Base-by-base conservation (phyloP, 2,888 invertebrate genomes). In the Drosophila kokeensis region DNA sequence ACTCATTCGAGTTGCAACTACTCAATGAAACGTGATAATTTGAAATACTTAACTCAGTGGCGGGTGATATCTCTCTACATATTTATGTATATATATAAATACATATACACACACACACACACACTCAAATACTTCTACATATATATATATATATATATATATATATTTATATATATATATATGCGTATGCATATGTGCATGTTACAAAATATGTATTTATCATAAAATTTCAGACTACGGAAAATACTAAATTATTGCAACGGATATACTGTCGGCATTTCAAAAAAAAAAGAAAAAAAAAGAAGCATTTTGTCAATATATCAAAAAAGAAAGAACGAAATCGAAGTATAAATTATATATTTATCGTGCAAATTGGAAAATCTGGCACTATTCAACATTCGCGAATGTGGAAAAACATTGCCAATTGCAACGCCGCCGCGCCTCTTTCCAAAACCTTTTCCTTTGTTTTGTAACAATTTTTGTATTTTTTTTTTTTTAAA, bases 1-100 rank as follows among this genome's bases (percentile, higher is more conserved):
- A 73, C 82, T 82, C 83, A 67, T 73, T 82, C 49, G 78, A 83
- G 89, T 68, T 72, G 64, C 32, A 64, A 70, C 54, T 53, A 79
- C 85, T 84, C 79, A 67, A 85, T 85, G 79, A 84, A 77, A 72
- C 90, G 84, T 89, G 88, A 85, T 89, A 89, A 77, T 77, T 73
- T 82, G 65, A 83, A 85, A 85, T 89, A 85, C 87, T 87, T 89
- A 87, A 89, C 88, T 85, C 84, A 85, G 84, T 85, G 84, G 84
- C 84, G 84, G 90, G 88, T 89, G 79, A 87, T 87, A 80, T 88
- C 86, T 81, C 73, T 78, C 60, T 58, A 71, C 54, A 69, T 79
- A 45, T 63, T 55, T 65, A 71, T 81, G 73, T 80, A 61, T 54
- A 66, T 50, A 65, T 53, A 61, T 40, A 49, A 27, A 59, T 40